phyloP scores from a whole-genome alignment of 2,113 vertebrate genomes.

The Urocitellus parryii region DNA sequence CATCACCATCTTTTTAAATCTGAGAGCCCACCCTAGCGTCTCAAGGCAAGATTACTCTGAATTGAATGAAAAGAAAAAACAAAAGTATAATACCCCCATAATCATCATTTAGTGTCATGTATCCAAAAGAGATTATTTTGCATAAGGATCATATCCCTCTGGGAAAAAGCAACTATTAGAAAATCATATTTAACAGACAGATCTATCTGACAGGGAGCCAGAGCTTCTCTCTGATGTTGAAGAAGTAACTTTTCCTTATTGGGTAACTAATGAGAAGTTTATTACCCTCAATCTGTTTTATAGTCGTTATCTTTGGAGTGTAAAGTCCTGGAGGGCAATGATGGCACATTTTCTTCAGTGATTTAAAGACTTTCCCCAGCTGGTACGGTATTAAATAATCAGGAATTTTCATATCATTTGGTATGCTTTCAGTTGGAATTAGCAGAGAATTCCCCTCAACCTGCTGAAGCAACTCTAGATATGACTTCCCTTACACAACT shows the following conservation, averaged over 20 bases:
- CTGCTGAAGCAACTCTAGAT: background rate
- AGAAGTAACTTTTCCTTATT: slow-evolving; percentile 22
- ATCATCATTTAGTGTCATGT: background rate
- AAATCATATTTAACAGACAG: background rate
- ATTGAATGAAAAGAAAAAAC: background rate
- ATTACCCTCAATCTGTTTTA: background rate
- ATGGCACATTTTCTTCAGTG: background rate
- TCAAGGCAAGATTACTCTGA: slow-evolving; percentile 10
- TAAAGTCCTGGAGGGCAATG: slow-evolving; percentile 3
- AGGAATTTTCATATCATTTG: background rate
- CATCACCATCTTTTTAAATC: background rate
- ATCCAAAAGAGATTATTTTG: background rate
- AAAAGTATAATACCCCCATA: background rate
- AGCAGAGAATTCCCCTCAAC: background rate
- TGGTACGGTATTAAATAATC: background rate
- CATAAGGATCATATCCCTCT: background rate
- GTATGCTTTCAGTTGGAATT: slow-evolving; percentile 23
- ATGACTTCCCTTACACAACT: background rate
- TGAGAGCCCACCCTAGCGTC: background rate
- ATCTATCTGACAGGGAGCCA: background rate
- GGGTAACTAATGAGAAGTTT: background rate
- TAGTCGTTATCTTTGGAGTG: background rate
- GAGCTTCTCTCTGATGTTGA: slow-evolving; percentile 14
- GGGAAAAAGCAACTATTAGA: background rate
- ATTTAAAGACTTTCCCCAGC: background rate